Evolutionary conservation across 2,888 invertebrate genomes (phyloP).

Genomic region (Folsomia candida): DNA sequence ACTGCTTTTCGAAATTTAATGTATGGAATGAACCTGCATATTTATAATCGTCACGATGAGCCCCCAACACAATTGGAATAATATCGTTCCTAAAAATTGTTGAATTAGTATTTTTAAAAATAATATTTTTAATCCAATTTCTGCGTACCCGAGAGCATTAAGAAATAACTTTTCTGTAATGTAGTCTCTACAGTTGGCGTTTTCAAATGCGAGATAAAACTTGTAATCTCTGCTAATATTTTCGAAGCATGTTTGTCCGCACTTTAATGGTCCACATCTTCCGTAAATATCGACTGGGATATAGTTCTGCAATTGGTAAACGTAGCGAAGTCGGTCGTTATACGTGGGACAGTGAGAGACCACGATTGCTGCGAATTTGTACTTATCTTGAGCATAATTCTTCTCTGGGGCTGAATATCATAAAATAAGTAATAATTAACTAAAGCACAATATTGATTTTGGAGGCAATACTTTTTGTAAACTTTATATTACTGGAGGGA

Average conservation of each 20-base stretch:
- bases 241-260: slow-evolving; percentile 30
- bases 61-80: slow-evolving; percentile 58
- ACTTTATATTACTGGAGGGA: too few relatives aligned
- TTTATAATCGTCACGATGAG: slow-evolving; percentile 55
- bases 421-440: neutral
- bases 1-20: too few relatives aligned
- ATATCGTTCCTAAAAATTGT: slow-evolving; percentile 53
- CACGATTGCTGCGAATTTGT: slow-evolving; percentile 16
- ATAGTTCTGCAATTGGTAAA: slow-evolving; percentile 50
- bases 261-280: slow-evolving; percentile 48
- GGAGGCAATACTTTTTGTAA: neutral
- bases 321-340: slow-evolving; percentile 36
- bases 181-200: slow-evolving; percentile 67
- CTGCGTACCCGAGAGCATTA: slow-evolving; percentile 53
- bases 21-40: too few relatives aligned
- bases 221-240: slow-evolving; percentile 57
- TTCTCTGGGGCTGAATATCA: slow-evolving; percentile 58
- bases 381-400: slow-evolving; percentile 60
- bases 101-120: neutral
- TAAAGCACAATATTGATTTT: neutral
- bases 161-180: slow-evolving; percentile 64
- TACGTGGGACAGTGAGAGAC: slow-evolving; percentile 15
- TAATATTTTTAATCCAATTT: neutral
- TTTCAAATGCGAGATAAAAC: slow-evolving; percentile 70
- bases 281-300: slow-evolving; percentile 52